Base-by-base conservation (phyloP, 2,113 vertebrate genomes). In the Okapia johnstoni region DNA sequence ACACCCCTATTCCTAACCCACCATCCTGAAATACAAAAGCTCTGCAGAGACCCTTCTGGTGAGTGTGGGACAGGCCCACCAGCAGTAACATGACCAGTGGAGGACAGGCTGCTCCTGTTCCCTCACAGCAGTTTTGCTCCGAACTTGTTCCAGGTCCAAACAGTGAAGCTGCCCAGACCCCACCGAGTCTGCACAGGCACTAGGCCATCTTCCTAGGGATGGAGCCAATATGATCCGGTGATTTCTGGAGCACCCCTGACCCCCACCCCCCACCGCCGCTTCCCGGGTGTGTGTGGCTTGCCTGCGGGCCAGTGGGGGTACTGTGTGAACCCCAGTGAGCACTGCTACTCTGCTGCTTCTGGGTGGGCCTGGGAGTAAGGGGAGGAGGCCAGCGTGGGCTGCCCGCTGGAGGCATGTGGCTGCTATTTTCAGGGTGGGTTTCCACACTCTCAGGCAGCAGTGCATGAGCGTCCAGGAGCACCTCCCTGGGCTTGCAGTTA, bases 121-220 rank as follows among this genome's bases (percentile, higher is more conserved):
- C 48, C 26, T 81, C 85, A 55, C 60, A 28, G 28, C 36, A 46
- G 57, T 66, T 79, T 50, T 15, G 57, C 46, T 55, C 21, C 21
- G 60, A 63, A 94, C 28, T 55, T 1, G 60, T 8, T 3, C 57
- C 26, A 76, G 54, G 52, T 33, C 40, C 13, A 19, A 12, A 25
- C 2, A 3, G 3, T n/a, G 33, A 52, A 15, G 43, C 52, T 43
- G 43, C 61, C 48, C 33, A 60, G 40, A 70, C 77, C 33, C 40
- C 33, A 36, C 23, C 8, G 3, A 0, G 1, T 58, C 19, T 12
- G 43, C 40, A 30, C 25, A 26, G 9, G 14, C 10, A 25, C 30
- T 8, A 4, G 0, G 3, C 52, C 9, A 15, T 30, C 26, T 40
- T 43, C 87, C 93, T 40, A 25, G 40, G 52, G 48, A 84, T 0